phyloP scores from a whole-genome alignment of 2,113 vertebrate species.

The Synodontis membranacea region DNA sequence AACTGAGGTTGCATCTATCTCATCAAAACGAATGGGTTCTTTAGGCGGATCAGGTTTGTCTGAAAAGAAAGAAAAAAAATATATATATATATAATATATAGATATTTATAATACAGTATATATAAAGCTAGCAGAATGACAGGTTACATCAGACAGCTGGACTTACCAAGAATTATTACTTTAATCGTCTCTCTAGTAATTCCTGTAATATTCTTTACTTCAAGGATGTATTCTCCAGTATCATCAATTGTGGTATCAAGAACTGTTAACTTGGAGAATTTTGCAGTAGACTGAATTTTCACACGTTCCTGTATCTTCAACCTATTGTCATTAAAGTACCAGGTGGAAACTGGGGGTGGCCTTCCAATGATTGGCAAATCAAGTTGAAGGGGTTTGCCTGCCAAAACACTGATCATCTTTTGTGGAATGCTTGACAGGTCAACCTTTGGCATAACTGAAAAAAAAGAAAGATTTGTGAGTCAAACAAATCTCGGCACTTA shows the following conservation, averaged over 20 bases:
- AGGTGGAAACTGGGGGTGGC: constrained; percentile 86
- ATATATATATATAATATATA: no score
- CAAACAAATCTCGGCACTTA: neutral
- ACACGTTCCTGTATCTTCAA: constrained; percentile 86
- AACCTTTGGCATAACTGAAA: constrained; percentile 86
- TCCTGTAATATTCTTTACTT: constrained; percentile 89
- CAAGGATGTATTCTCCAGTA: constrained; percentile 87
- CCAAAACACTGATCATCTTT: constrained; percentile 85
- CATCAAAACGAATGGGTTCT: constrained; percentile 87
- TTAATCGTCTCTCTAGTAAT: constrained; percentile 83
- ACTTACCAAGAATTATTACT: constrained; percentile 91
- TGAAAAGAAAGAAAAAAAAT: constrained; percentile 57
- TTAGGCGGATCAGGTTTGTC: constrained; percentile 91
- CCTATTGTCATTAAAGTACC: constrained; percentile 87
- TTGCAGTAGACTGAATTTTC: constrained; percentile 83
- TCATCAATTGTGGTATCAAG: constrained; percentile 91
- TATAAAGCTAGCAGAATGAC: neutral
- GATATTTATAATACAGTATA: neutral
- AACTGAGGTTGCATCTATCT: constrained; percentile 87
- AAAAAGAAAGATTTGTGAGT: constrained; percentile 33
- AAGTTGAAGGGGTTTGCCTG: constrained; percentile 89
- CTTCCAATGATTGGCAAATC: constrained; percentile 86
- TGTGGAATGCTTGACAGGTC: constrained; percentile 90
- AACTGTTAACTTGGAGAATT: constrained; percentile 83
- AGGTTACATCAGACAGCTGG: neutral